phyloP scores from a whole-genome alignment of 2,113 vertebrate species.

The Arothron firmamentum region DNA sequence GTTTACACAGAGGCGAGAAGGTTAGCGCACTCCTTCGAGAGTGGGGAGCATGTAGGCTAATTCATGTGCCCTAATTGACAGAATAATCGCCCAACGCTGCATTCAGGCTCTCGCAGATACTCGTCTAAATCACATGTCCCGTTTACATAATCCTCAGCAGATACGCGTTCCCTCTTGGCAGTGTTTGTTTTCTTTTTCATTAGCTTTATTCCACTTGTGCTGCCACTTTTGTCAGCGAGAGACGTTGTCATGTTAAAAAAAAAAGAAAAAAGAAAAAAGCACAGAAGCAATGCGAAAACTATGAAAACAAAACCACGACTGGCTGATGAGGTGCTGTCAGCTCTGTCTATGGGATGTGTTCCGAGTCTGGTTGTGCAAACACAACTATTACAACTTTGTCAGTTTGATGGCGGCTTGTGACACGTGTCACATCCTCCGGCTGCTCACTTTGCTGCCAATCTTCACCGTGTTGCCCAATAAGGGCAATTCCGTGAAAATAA shows the following conservation, averaged over 20 bases:
- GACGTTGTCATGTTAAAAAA: conserved; percentile 42
- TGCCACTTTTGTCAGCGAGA: too few species aligned
- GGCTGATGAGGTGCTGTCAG: conserved; percentile 52
- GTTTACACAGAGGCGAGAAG: conserved; percentile 41
- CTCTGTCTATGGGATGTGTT: conserved; percentile 25
- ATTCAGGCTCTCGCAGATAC: conserved; percentile 39
- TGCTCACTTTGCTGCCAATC: conserved; percentile 34
- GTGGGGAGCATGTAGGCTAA: conserved; percentile 22
- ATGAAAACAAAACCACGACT: conserved; percentile 49
- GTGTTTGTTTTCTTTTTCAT: conserved; percentile 21
- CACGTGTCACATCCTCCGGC: conserved; percentile 30
- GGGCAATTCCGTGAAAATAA: conserved; percentile 54
- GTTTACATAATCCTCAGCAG: conserved; percentile 59
- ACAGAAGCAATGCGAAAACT: conserved; percentile 38
- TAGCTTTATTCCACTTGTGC: conserved; percentile 26
- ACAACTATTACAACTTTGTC: conserved; percentile 58
- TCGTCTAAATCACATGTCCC: conserved; percentile 48
- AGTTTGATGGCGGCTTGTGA: conserved; percentile 48
- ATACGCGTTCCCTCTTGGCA: conserved; percentile 42
- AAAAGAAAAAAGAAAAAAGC: conserved; percentile 7
- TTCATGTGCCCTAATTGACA: conserved; percentile 55
- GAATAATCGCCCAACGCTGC: conserved; percentile 44
- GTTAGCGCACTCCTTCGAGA: conserved; percentile 50
- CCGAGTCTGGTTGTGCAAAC: conserved; percentile 37
- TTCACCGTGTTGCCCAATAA: conserved; percentile 50